Percentiles rank a stretch among this genome's conserved stretches.
Evolutionary conservation across 2,797 vertebrate species (phyloP).

Genomic region (Thamnophis elegans): DNA sequence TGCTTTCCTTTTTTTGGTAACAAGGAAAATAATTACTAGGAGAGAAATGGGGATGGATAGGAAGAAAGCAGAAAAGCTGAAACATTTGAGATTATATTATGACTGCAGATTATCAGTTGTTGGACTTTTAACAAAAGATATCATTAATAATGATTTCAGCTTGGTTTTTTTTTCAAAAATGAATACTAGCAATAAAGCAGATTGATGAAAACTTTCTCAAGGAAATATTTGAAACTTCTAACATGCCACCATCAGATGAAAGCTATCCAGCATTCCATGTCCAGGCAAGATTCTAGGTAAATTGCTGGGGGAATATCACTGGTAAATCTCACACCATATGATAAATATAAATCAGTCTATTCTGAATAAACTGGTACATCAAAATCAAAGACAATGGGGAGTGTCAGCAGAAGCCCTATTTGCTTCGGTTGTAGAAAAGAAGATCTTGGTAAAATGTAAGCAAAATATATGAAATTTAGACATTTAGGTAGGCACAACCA

Average conservation of each 20-base stretch:
- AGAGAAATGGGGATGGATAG: not conserved
- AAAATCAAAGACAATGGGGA: not conserved
- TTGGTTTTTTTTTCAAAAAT: not conserved
- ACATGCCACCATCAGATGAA: not conserved
- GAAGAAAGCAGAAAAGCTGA: not conserved
- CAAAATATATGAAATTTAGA: not conserved
- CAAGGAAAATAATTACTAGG: not conserved
- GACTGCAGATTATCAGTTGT: not conserved
- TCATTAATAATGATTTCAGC: not conserved
- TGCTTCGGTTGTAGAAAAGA: too few relatives aligned
- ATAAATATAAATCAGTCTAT: too few relatives aligned
- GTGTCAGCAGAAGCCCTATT: not conserved
- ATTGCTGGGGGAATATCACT: too few relatives aligned
- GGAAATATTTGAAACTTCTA: not conserved
- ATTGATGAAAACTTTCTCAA: not conserved
- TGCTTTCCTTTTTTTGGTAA: not conserved
- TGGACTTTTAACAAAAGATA: not conserved
- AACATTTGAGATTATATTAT: not conserved
- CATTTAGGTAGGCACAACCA: not conserved
- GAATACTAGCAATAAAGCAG: not conserved
- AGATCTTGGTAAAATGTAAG: not conserved
- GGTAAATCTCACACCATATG: too few relatives aligned
- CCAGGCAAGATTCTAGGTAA: too few relatives aligned
- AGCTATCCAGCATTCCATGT: too few relatives aligned
- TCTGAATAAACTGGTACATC: too few relatives aligned